phyloP scores from a whole-genome alignment of 2,888 invertebrate genomes.

The Stenotaenia linearis region DNA sequence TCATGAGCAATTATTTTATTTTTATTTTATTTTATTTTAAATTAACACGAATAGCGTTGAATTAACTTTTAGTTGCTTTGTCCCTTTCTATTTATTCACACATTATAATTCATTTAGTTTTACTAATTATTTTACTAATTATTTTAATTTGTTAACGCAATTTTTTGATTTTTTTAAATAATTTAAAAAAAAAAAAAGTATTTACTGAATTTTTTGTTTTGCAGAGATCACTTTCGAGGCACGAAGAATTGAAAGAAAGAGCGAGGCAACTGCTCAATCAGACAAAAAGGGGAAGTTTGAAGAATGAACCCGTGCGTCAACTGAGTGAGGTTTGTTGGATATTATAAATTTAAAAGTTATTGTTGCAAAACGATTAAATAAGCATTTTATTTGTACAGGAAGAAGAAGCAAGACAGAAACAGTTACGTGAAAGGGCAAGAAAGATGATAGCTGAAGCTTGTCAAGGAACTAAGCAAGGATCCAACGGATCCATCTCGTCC shows the following conservation, averaged over 20 bases:
- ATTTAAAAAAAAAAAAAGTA: too few relatives aligned
- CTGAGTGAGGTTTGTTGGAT: conserved; percentile 36
- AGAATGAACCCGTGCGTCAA: conserved; percentile 29
- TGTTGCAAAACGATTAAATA: not conserved
- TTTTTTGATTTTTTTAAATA: not conserved
- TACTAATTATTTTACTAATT: not conserved
- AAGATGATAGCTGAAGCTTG: conserved; percentile 82
- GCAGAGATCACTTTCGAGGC: conserved; percentile 69
- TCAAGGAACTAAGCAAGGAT: conserved; percentile 50
- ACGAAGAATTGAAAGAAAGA: conserved; percentile 76
- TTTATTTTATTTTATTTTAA: conserved; percentile 30
- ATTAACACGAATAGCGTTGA: not conserved
- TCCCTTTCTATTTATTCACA: not conserved
- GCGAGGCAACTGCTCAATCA: conserved; percentile 76
- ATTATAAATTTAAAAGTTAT: not conserved
- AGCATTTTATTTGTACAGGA: conserved; percentile 49
- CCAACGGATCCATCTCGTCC: conserved; percentile 32
- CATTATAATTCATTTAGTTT: too few relatives aligned
- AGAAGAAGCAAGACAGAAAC: conserved; percentile 79
- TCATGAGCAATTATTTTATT: conserved; percentile 29
- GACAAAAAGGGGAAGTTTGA: conserved; percentile 60
- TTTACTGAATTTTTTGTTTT: conserved; percentile 39
- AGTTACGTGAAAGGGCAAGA: conserved; percentile 79
- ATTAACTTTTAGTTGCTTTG: not conserved
- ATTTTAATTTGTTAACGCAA: conserved; percentile 27